Evolutionary conservation across 2,797 vertebrate genomes (phyloP).

Genomic region (Coregonus ussuriensis): DNA sequence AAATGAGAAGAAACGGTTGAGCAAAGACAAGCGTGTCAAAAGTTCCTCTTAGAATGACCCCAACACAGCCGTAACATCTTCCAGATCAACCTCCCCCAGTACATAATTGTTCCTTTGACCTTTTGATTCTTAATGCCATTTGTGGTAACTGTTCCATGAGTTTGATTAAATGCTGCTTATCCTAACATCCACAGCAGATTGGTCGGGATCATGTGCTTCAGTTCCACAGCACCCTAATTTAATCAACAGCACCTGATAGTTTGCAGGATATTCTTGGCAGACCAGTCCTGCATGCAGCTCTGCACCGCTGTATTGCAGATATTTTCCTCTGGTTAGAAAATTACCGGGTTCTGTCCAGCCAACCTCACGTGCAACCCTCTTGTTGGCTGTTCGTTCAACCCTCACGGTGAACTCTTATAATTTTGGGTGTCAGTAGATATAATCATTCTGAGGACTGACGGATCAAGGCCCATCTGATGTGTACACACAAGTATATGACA

Average conservation of each 20-base stretch:
- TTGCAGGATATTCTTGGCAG: conserved; percentile 22
- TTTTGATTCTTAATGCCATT: conserved; percentile 10
- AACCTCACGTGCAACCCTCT: conserved; percentile 13
- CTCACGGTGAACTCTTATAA: conserved; percentile 23
- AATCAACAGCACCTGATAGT: conserved; percentile 30
- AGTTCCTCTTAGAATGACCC: no score
- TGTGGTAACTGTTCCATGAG: background rate
- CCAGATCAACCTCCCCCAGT: conserved; percentile 28
- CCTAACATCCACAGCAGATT: conserved; percentile 58
- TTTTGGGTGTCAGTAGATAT: conserved; percentile 30
- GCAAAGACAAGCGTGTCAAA: no score
- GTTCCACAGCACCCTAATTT: conserved; percentile 38
- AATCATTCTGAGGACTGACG: conserved; percentile 35
- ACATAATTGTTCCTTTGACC: conserved; percentile 41
- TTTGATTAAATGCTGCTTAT: conserved; percentile 53
- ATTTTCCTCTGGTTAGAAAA: conserved; percentile 27
- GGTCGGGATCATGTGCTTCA: conserved; percentile 38
- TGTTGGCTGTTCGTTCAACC: conserved; percentile 18
- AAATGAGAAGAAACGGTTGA: no score
- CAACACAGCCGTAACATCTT: conserved; percentile 31
- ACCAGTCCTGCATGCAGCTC: conserved; percentile 6
- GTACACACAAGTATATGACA: conserved; percentile 30
- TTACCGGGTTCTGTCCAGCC: conserved; percentile 19
- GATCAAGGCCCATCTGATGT: conserved; percentile 50
- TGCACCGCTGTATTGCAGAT: conserved; percentile 1